phyloP scores from a whole-genome alignment of 2,113 vertebrate genomes.

The Antechinus stuartii region DNA sequence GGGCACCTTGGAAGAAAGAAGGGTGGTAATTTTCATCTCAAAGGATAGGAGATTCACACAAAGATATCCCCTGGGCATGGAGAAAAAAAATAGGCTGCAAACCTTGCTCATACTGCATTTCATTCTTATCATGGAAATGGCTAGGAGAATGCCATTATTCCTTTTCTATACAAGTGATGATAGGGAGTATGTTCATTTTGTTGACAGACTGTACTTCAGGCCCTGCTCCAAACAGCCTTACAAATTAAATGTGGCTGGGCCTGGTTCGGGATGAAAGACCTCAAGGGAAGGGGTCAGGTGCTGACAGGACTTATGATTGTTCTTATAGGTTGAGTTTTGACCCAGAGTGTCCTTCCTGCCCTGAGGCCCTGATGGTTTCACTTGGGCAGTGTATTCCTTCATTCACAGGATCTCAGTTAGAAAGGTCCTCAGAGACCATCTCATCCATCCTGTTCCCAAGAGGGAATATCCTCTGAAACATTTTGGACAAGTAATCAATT shows the following conservation, averaged over 20 bases:
- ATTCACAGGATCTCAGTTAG: neutral
- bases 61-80: neutral
- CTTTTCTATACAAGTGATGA: neutral
- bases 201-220: neutral
- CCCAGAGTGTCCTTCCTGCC: neutral
- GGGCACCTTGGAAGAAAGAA: neutral
- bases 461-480: neutral
- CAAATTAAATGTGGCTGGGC: neutral
- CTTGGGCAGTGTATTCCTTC: neutral
- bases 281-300: neutral
- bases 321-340: neutral
- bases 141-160: neutral
- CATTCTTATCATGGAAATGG: neutral
- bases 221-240: neutral
- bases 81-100: neutral
- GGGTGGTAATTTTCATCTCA: neutral
- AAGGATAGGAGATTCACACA: neutral
- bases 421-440: neutral
- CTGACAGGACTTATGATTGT: neutral
- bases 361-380: neutral
- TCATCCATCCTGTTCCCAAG: neutral
- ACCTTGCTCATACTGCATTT: neutral
- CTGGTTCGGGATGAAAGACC: neutral
- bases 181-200: neutral
- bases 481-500: neutral